Evolutionary conservation across 2,113 vertebrate species (phyloP).

Genomic region (Synodontis membranacea): DNA sequence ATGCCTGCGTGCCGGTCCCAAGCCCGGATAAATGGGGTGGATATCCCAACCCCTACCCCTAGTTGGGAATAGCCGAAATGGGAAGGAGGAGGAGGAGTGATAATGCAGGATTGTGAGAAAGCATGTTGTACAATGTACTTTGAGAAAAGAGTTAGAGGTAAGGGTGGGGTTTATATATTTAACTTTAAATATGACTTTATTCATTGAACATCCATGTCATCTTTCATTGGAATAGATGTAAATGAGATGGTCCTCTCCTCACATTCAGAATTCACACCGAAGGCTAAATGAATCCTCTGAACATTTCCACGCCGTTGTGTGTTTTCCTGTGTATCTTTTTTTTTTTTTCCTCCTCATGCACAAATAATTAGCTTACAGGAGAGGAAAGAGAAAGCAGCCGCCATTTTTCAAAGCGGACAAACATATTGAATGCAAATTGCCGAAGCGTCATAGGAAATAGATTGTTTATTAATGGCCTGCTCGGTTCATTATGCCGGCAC

Average conservation of each 20-base stretch:
- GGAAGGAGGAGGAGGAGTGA: no score
- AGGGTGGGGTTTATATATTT: no score
- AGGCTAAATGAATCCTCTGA: conserved; percentile 70
- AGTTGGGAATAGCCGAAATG: no score
- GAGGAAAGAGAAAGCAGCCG: conserved; percentile 56
- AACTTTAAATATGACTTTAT: not conserved
- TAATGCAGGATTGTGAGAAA: no score
- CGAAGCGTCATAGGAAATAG: conserved; percentile 78
- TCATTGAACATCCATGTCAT: not conserved
- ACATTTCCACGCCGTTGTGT: conserved; percentile 63
- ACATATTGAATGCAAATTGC: conserved; percentile 81
- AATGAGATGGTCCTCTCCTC: not conserved
- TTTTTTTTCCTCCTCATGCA: conserved; percentile 60
- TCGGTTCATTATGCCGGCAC: conserved; percentile 74
- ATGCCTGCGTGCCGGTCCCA: no score
- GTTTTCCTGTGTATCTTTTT: conserved; percentile 56
- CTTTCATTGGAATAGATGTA: not conserved
- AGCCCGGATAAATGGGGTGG: no score
- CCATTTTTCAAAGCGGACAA: conserved; percentile 79
- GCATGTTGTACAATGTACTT: no score
- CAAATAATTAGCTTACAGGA: conserved; percentile 79
- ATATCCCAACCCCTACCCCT: no score
- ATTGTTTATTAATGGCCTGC: conserved; percentile 81
- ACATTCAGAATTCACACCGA: conserved; percentile 61
- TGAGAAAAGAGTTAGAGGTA: not conserved